Evolutionary conservation across 2,888 invertebrate species (phyloP).

Genomic region (Cybosia mesomella): DNA sequence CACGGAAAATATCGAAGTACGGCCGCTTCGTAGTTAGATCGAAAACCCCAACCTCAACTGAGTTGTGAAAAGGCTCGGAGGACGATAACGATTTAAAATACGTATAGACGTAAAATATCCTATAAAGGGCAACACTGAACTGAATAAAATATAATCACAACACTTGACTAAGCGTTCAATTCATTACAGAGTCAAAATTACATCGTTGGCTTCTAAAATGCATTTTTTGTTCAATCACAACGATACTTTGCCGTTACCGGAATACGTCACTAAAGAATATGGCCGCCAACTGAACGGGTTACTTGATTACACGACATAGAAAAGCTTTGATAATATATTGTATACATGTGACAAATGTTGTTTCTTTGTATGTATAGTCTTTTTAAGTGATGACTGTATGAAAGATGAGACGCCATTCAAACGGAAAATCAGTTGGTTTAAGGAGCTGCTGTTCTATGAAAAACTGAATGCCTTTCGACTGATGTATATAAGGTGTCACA

Average conservation of each 20-base stretch:
- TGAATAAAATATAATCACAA: not conserved
- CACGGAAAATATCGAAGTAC: too few relatives aligned
- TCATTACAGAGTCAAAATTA: not conserved
- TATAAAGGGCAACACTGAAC: constrained; percentile 3
- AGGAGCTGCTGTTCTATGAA: not conserved
- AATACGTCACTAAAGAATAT: constrained; percentile 31
- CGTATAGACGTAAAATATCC: not conserved
- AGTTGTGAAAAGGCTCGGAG: too few relatives aligned
- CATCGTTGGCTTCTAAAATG: constrained; percentile 10
- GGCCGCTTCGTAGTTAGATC: too few relatives aligned
- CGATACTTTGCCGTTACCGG: constrained; percentile 36
- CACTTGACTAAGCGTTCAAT: constrained; percentile 6
- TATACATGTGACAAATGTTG: constrained; percentile 19
- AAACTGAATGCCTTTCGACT: not conserved
- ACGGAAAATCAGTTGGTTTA: not conserved
- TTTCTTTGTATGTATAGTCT: constrained; percentile 1
- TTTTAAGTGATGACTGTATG: constrained; percentile 2
- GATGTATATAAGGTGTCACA: not conserved
- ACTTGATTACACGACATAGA: constrained; percentile 33
- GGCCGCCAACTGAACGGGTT: constrained; percentile 40
- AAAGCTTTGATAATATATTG: constrained; percentile 33
- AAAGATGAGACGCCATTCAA: constrained; percentile 11
- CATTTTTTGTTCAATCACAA: constrained; percentile 29
- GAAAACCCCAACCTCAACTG: too few relatives aligned
- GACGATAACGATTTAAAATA: not conserved